Conservation (phyloP, 2,113 vertebrate species). For the Limnothrissa miodon region DNA sequence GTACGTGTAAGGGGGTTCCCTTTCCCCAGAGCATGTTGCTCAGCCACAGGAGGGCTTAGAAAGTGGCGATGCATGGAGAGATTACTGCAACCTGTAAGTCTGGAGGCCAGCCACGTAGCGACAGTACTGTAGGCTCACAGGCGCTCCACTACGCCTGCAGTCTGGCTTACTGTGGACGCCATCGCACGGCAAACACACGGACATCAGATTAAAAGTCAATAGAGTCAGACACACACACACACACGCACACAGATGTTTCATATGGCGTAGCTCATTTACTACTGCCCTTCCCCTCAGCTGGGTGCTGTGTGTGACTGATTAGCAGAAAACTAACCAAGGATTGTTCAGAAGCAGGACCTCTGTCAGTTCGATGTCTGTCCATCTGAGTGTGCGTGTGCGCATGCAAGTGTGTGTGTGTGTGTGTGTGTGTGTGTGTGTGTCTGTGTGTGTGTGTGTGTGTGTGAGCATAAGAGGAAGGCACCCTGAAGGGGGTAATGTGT, state of each 20-base stretch:
- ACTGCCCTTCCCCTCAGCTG: neutral
- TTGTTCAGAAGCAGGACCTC: neutral
- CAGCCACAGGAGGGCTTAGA: neutral
- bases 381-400: no score
- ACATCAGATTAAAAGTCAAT: neutral
- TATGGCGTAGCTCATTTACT: neutral
- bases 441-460: neutral
- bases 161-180: neutral
- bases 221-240: neutral
- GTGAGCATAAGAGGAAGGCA: no score
- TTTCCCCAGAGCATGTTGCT: neutral
- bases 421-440: neutral
- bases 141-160: neutral
- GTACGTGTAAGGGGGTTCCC: neutral
- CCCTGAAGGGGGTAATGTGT: neutral
- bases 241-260: constrained; percentile 1
- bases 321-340: neutral
- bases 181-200: neutral
- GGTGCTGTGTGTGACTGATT: neutral
- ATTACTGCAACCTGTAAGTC: neutral
- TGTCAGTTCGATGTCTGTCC: no score
- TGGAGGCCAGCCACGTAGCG: neutral
- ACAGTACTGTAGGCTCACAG: neutral
- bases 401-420: no score
- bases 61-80: neutral